Percentiles rank a stretch among this genome's conserved stretches.
phyloP scores from a whole-genome alignment of 2,888 invertebrate species.

The Eurytoma californica region DNA sequence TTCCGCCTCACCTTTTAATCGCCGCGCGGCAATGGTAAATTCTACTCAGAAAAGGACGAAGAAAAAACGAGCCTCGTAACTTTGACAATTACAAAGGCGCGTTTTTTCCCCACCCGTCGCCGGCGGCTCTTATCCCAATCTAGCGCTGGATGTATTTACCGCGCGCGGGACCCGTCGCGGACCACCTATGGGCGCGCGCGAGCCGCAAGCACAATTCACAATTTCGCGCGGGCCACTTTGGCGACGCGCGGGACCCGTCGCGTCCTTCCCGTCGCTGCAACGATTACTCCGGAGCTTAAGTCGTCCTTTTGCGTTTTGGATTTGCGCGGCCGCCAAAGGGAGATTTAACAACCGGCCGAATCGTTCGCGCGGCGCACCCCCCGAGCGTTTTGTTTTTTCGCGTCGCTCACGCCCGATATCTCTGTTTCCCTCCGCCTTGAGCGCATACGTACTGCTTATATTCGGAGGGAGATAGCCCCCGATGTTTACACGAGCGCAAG shows the following conservation, averaged over 20 bases:
- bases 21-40: not conserved
- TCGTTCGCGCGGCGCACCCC: not conserved
- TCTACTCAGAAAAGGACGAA: conserved; percentile 1
- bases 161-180: conserved; percentile 17
- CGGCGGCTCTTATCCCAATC: conserved; percentile 21
- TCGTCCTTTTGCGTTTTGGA: conserved; percentile 48
- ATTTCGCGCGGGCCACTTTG: conserved; percentile 42
- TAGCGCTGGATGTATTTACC: conserved; percentile 51
- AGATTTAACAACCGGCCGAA: conserved; percentile 48
- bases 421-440: conserved; percentile 25
- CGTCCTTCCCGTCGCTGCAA: conserved; percentile 23
- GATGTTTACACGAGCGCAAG: conserved; percentile 53
- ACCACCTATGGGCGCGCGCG: conserved; percentile 11
- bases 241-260: not conserved
- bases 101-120: not conserved
- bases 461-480: conserved; percentile 22
- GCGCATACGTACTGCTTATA: conserved; percentile 53
- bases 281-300: conserved; percentile 52
- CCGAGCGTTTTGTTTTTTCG: not conserved
- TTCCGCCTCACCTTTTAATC: conserved; percentile 7
- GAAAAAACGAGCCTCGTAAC: conserved; percentile 40
- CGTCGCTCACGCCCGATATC: conserved; percentile 23
- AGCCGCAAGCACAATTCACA: conserved; percentile 47
- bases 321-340: conserved; percentile 37
- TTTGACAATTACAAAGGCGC: conserved; percentile 47